Conservation (phyloP, 92 coral and sea anemone genomes). For the Virgularia gustaviana region DNA sequence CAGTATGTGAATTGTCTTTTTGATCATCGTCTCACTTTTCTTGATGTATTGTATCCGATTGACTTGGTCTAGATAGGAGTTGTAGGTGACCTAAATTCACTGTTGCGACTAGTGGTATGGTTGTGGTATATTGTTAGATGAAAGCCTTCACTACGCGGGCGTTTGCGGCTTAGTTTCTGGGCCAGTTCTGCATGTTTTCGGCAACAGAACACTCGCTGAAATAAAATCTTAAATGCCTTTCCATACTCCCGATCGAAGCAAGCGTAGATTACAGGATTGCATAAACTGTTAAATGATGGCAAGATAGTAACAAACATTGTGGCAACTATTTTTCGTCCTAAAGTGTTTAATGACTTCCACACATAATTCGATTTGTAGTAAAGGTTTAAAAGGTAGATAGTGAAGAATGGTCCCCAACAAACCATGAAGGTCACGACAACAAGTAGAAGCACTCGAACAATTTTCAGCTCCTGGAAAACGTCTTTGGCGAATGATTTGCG, state of each 20-base stretch:
- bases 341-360: neutral
- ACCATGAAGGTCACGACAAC: slow-evolving; percentile 81
- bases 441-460: slow-evolving; percentile 72
- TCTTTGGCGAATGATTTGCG: neutral
- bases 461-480: slow-evolving; percentile 65
- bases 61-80: too few relatives aligned
- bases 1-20: too few relatives aligned
- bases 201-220: slow-evolving; percentile 21
- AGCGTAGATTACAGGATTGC: slow-evolving; percentile 93
- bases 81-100: too few relatives aligned
- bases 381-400: slow-evolving; percentile 58
- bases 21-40: too few relatives aligned
- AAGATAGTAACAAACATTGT: slow-evolving; percentile 48
- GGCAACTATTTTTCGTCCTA: neutral
- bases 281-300: slow-evolving; percentile 84
- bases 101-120: too few relatives aligned
- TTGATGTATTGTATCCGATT: too few relatives aligned
- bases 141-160: too few relatives aligned
- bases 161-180: too few relatives aligned
- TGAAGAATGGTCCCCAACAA: slow-evolving; percentile 90
- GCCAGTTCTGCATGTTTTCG: too few relatives aligned
- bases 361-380: slow-evolving; percentile 31
- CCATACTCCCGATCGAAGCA: slow-evolving; percentile 81
- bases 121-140: too few relatives aligned
- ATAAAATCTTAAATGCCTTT: slow-evolving; percentile 72